Base-by-base conservation (phyloP, 2,888 invertebrate genomes). In the Sinelater perroti region DNA sequence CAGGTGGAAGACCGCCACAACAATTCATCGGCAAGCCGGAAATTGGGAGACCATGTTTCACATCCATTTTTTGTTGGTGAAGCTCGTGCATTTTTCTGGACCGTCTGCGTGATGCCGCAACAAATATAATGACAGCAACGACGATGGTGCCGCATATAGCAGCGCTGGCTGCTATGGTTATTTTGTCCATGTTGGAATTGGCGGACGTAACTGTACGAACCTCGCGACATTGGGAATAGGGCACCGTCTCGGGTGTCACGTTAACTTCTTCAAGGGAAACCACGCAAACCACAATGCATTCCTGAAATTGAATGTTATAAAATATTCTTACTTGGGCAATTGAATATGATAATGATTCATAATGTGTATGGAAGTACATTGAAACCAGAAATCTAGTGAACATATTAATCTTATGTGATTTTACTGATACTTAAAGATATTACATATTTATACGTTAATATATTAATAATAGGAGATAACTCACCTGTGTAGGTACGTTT, bases 61-160 rank as follows among this genome's bases (percentile, higher is more conserved):
- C 65, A 10, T 76, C 77, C 36, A 83, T 76, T 66, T 85, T 84
- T 68, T 88, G 87, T 71, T 87, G 85, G 69, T 88, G 87, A 17
- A 88, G 79, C 60, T 79, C 81, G 76, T 91, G 92, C 65, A 92
- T 82, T 73, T 91, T 91, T 65, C 89, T 84, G 5, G 91, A 88
- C 56, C 92, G 83, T 62, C 91, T 85, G 60, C 89, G 85, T 66
- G 91, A 92, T 14, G 94, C 93, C 40, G 93, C 92, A 49, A 95
- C 89, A 77, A 95, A 94, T 65, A 95, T 88, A 30, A 95, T 88
- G 54, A 95, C 93, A 0, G 94, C 95, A 36, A 94, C 87, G 56
- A 95, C 90, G 68, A 95, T 93, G 31, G 94, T 94, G 31, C 91
- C 93, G 77, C 95, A 95, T 73, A 95, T 95, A 54, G 94, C 94